A percentile compares a stretch with the other conserved stretches of the same genome.
Evolutionary conservation across 2,797 vertebrate species (phyloP).

Genomic region (Liasis olivaceus): DNA sequence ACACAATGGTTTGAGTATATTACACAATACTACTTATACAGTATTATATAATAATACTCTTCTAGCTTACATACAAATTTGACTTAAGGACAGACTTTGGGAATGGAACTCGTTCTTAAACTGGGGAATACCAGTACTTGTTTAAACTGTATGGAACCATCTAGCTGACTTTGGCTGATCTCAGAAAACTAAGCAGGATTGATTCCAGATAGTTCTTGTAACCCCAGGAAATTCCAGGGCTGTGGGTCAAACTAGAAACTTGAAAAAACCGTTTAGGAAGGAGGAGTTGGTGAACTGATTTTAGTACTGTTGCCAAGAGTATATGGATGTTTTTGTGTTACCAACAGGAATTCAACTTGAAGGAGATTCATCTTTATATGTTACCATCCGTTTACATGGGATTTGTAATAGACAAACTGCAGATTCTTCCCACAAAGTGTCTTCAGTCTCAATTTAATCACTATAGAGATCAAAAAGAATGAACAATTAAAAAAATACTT

Average conservation of each 20-base stretch:
- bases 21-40: no score
- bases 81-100: no score
- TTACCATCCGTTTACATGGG: not conserved
- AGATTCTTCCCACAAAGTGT: not conserved
- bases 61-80: no score
- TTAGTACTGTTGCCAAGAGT: not conserved
- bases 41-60: no score
- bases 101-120: no score
- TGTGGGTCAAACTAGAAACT: not conserved
- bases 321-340: no score
- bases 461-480: not conserved
- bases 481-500: not conserved
- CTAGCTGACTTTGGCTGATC: not conserved
- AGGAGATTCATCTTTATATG: not conserved
- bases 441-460: not conserved
- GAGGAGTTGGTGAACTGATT: not conserved
- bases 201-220: not conserved
- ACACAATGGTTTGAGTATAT: no score
- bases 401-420: not conserved
- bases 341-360: no score
- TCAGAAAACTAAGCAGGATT: not conserved
- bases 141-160: not conserved
- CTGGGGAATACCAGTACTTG: not conserved
- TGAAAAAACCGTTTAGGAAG: not conserved
- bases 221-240: not conserved